These are phyloP conservation scores for Psylliodes chrysocephalus DNA, from an alignment of 2,888 invertebrate species.

Conservation along the genomic window DNA sequence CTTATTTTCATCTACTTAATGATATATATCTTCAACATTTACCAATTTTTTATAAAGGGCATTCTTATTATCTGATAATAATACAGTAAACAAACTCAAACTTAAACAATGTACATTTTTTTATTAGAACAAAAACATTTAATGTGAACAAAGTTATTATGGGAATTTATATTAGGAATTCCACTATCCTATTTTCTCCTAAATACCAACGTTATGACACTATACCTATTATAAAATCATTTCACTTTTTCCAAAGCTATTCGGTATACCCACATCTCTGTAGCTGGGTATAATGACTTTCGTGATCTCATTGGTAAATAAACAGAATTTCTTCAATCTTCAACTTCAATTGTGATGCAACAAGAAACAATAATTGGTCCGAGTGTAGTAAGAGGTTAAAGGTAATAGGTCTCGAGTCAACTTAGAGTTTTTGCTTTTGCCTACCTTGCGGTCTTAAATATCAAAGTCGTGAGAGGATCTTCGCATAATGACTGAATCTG, in stretches of 20 bases:
- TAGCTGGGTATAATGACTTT: slow-evolving; percentile 1
- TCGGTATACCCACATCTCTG: neutral
- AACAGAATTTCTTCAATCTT: slow-evolving; percentile 4
- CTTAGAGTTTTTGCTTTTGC: neutral
- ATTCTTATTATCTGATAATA: too few relatives aligned
- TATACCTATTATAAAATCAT: neutral
- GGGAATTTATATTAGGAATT: too few relatives aligned
- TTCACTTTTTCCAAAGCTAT: neutral
- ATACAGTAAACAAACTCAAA: too few relatives aligned
- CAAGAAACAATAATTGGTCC: slow-evolving; percentile 21
- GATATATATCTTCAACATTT: too few relatives aligned
- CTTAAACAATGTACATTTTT: too few relatives aligned
- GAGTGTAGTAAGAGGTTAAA: slow-evolving; percentile 38
- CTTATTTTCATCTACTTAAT: too few relatives aligned
- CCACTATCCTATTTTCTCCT: neutral
- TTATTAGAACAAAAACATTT: too few relatives aligned
- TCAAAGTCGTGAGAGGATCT: slow-evolving; percentile 31
- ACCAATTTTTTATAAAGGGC: too few relatives aligned
- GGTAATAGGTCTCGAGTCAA: slow-evolving; percentile 40
- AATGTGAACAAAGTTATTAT: too few relatives aligned
- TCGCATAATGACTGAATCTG: slow-evolving; percentile 18
- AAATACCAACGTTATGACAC: neutral
- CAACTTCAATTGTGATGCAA: slow-evolving; percentile 12
- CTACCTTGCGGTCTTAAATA: slow-evolving; percentile 28
- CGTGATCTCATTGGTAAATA: slow-evolving; percentile 14